Conservation (phyloP, 2,113 vertebrate species). For the Acanthisitta chloris region DNA sequence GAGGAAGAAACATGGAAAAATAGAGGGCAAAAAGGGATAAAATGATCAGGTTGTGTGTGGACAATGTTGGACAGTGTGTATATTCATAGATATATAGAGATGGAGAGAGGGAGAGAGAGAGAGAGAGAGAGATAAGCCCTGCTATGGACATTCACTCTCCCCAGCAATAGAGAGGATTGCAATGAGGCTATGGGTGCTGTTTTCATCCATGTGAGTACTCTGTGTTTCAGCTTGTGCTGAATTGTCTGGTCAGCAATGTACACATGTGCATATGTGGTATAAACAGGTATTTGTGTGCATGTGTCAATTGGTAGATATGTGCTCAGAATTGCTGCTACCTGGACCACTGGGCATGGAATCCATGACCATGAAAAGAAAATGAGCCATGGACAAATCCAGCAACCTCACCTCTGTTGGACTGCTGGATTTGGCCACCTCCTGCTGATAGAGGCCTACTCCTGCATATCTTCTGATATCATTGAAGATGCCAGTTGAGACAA, state of each 20-base stretch:
- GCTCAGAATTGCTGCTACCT: neutral
- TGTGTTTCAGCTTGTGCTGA: neutral
- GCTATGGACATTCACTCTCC: neutral
- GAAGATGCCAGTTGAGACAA: neutral
- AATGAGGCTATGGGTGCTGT: neutral
- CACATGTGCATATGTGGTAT: fast-evolving
- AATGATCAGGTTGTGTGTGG: neutral
- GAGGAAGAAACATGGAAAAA: neutral
- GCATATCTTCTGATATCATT: neutral
- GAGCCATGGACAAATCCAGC: too few relatives aligned
- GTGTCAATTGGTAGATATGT: fast-evolving
- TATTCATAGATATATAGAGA: too few relatives aligned
- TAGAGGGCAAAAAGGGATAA: neutral
- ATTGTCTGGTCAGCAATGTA: neutral
- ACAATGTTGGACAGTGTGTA: neutral
- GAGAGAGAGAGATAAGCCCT: too few relatives aligned
- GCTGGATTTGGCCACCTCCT: neutral
- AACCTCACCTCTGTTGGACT: neutral
- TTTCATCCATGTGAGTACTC: neutral
- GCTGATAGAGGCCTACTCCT: too few relatives aligned
- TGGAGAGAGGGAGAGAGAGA: too few relatives aligned
- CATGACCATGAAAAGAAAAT: too few relatives aligned
- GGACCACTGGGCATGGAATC: neutral
- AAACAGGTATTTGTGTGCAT: neutral
- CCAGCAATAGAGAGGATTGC: neutral